Evolutionary conservation across 2,888 invertebrate genomes (phyloP), one percentile per base, ranked within the genome.

Genomic region (Cryptocheilus praepositus): DNA sequence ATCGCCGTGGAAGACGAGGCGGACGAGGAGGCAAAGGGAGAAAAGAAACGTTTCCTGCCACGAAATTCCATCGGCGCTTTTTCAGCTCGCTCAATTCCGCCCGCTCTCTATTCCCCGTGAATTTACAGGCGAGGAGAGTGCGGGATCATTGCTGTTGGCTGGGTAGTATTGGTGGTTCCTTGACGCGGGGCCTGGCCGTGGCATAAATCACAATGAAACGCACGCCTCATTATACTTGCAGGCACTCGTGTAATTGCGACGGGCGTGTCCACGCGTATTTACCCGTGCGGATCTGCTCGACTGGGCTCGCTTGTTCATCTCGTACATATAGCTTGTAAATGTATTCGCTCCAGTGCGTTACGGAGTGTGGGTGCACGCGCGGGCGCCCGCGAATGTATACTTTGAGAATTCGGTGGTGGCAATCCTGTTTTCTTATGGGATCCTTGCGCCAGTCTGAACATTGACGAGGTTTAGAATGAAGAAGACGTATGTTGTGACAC

Each of bases 171-270:
- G 70, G 58, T 46, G 70, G 55, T 53, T 44, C 46, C 74, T 65
- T 49, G 64, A 69, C 71, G 56, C 69, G 59, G 59, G n/a, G n/a
- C 61, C 52, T 45, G 49, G 52, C 52, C 61, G 45, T 57, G 65
- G 80, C 81, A 85, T 85, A 84, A 85, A 85, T 85, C 85, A 85
- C 82, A 78, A 83, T 81, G 81, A 77, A 79, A 82, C 74, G 79
- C 77, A 74, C 71, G 75, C 62, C 81, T 83, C 81, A 79, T 83
- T 83, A 82, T 80, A 70, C 69, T 76, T 67, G 79, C 78, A 77
- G 73, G 81, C 81, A 78, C 74, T 75, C 78, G 78, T 83, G 81
- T 85, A 85, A 85, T 85, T 84, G 83, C 81, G 78, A 81, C 83
- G 80, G 82, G 81, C 81, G 84, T 82, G 79, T 81, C 77, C 71